Base-by-base conservation (phyloP, 2,797 vertebrate species). In the Chelidonichthys spinosus region DNA sequence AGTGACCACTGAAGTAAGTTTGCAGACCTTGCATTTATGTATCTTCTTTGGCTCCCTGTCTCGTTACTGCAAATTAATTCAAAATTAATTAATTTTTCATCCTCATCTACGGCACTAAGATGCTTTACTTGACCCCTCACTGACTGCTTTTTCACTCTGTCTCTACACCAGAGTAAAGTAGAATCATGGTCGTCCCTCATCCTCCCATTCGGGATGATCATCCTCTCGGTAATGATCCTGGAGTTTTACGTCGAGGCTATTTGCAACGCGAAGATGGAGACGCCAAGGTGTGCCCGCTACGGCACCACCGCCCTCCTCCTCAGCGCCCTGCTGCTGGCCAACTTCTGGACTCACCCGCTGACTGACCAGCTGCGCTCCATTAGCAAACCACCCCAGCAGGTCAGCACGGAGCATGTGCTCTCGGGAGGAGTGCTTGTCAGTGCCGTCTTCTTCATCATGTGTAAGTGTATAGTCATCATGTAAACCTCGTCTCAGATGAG, bases 341-440 rank as follows among this genome's bases (percentile, higher is more conserved):
- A 98, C 91, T 97, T 99, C 87, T 99, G 98, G 98, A 97, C 97
- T 0, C 97, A 98, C 89, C 97, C 97, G 3, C 94, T 99, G 89
- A 97, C 98, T 6, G 96, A 98, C 82, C 97, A 97, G 83, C 95
- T 99, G 65, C 94, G 96, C 79, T 93, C 95, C 79, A 94, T 98
- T 87, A 96, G 95, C 90, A 96, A 92, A 61, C 92, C 95, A 5
- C 87, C 92, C 2, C 94, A 94, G 71, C 95, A 94, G 74, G 89
- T 91, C 80, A 95, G 95, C 93, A 99, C 97, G 0, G 98, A 99
- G 79, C 98, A 99, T 0, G 97, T 99, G 82, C 95, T 99, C 43
- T 99, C 98, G 8, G 97, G 98, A 85, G 98, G 98, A 40, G 98
- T 99, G 74, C 91, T 98, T 9, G 97, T 99, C 91, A 99, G 98